Base-by-base conservation (phyloP, 2,888 invertebrate species). In the Odiellus spinosus region DNA sequence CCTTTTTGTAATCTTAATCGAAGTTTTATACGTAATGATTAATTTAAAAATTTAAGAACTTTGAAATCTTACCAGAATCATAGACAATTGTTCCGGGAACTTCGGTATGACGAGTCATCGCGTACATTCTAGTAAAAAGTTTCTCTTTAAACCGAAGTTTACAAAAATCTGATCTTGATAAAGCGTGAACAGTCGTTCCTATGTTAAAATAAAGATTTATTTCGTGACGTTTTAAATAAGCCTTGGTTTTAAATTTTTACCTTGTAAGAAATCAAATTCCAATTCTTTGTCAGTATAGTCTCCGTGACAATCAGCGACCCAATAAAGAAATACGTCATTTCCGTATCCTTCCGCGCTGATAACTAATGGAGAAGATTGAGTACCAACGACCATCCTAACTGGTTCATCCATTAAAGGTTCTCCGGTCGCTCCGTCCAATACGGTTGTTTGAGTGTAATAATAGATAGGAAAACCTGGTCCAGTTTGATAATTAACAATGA, bases 321-420 rank as follows among this genome's bases (percentile, higher is more conserved):
- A 85, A 61, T 78, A 80, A 1, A 84, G 63, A 60, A 80, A 83
- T 62, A 81, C 73, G 62, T 85, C 84, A 56, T 80, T 79, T 1
- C 82, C 82, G 53, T 69, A 70, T 8, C 71, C 72, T 54, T 75
- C 72, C 50, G 74, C 69, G 14, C 73, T 72, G 40, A 78, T 58
- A 1, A 74, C 70, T 20, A 77, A 61, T 11, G 74, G 75, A 17
- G 73, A 73, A 61, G 73, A 71, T 62, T 76, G 77, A 1, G 74
- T 71, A 14, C 75, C 75, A 34, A 76, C 66, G 15, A 72, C 74
- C 55, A 77, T 76, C 53, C 70, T 65, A 18, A 78, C 68, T 2
- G 76, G 71, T 47, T 71, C 68, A 8, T 69, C 68, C 39, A 79
- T 63, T 40, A 80, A 63, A 1, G 75, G 69, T 53, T 70, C 66